Conservation (phyloP, 2,888 invertebrate species). For the Ichneumoninae sp. region DNA sequence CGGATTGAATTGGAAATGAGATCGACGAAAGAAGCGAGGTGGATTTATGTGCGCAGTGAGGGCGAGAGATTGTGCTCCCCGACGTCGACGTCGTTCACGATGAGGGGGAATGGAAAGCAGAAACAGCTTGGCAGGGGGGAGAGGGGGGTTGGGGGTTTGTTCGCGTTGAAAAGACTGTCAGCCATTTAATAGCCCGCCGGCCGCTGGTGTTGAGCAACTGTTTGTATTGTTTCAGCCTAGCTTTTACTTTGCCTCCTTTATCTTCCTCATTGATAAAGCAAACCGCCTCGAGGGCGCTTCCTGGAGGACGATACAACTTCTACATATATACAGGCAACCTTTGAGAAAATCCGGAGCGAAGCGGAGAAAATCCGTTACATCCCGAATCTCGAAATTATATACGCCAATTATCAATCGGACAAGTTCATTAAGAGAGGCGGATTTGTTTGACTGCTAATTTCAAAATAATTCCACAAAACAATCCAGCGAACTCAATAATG, state of each 20-base stretch:
- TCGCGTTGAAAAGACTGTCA: slow-evolving; percentile 51
- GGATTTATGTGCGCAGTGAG: slow-evolving; percentile 55
- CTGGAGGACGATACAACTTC: slow-evolving; percentile 5
- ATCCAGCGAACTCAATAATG: neutral
- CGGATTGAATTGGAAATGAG: slow-evolving; percentile 78
- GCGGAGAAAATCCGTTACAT: neutral
- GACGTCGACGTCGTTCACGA: slow-evolving; percentile 11
- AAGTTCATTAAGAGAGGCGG: neutral
- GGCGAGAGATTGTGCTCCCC: slow-evolving; percentile 14
- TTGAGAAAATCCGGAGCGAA: neutral
- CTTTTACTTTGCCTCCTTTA: slow-evolving; percentile 49
- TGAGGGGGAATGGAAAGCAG: slow-evolving; percentile 18
- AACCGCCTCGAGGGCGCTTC: slow-evolving; percentile 26
- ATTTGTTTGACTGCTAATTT: neutral
- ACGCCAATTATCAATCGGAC: slow-evolving; percentile 1
- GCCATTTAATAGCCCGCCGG: slow-evolving; percentile 59
- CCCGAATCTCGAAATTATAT: slow-evolving; percentile 7
- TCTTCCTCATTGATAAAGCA: slow-evolving; percentile 56
- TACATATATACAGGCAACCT: neutral
- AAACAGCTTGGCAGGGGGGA: slow-evolving; percentile 1
- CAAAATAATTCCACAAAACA: neutral
- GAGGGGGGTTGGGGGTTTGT: slow-evolving; percentile 37
- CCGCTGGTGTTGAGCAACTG: slow-evolving; percentile 50
- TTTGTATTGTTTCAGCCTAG: slow-evolving; percentile 52
- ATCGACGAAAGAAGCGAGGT: slow-evolving; percentile 66